phyloP scores from a whole-genome alignment of 2,888 invertebrate species.

The Melipona bicolor region DNA sequence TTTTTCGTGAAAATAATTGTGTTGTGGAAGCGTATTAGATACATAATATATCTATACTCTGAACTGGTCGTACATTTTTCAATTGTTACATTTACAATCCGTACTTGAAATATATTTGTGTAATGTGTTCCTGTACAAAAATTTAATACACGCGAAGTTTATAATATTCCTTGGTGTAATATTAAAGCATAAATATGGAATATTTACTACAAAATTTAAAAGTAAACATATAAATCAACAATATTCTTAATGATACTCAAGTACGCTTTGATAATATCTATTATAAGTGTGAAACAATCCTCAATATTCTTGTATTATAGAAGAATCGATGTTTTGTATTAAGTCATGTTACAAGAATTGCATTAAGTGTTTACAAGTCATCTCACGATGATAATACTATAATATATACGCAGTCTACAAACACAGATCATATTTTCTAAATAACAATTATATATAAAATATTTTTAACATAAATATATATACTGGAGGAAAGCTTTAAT shows the following conservation, averaged over 20 bases:
- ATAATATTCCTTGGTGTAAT: slow-evolving; percentile 33
- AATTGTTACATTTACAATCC: slow-evolving; percentile 36
- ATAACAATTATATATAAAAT: slow-evolving; percentile 61
- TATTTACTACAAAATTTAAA: slow-evolving; percentile 52
- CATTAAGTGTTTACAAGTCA: slow-evolving; percentile 48
- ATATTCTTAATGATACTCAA: slow-evolving; percentile 57
- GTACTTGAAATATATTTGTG: slow-evolving; percentile 25
- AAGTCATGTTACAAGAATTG: slow-evolving; percentile 54
- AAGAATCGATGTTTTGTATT: slow-evolving; percentile 37
- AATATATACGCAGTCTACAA: slow-evolving; percentile 44
- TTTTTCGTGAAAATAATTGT: slow-evolving; percentile 40
- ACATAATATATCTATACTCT: slow-evolving; percentile 8
- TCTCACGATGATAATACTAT: slow-evolving; percentile 45
- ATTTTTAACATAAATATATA: slow-evolving; percentile 52
- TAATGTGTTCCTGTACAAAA: slow-evolving; percentile 36
- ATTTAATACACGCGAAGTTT: slow-evolving; percentile 26
- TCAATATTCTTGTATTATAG: slow-evolving; percentile 32
- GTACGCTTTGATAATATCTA: slow-evolving; percentile 60
- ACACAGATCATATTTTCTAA: slow-evolving; percentile 53
- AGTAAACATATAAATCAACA: slow-evolving; percentile 41
- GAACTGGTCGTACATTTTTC: slow-evolving; percentile 25
- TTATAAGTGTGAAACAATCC: slow-evolving; percentile 51
- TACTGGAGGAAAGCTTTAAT: slow-evolving; percentile 39
- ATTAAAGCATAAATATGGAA: slow-evolving; percentile 45
- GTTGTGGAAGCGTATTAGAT: slow-evolving; percentile 26